Evolutionary conservation across 2,113 vertebrate genomes (phyloP), one percentile per base, ranked within the genome.

Genomic region (Callopanchax toddi): DNA sequence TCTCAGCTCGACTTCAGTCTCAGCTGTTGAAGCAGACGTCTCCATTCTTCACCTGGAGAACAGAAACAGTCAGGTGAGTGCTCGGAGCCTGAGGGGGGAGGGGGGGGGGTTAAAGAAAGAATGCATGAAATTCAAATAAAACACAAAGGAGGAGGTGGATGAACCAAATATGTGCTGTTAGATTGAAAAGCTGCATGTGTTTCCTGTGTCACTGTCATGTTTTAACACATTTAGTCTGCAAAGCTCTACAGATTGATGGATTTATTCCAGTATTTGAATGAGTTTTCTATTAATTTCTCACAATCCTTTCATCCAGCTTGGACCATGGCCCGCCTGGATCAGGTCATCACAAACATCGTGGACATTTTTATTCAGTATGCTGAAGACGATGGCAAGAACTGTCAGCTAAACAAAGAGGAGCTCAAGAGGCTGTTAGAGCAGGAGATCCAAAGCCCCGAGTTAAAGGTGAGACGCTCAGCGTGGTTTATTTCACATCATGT

Each of bases 301-400:
- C 45, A 49, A 8, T 12, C 6, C 51, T n/a, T 32, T 22, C 49
- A 0, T 45, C 25, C 60, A 86, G 68, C 23, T 67, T 48, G 23
- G 78, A 78, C 39, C 48, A 91, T 91, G 92, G 74, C 88, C 60
- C 87, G 81, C 18, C 61, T 93, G 60, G 91, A 91, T 29, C 36
- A 75, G 3, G 60, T 73, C 51, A 87, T 93, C 22, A 55, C 58
- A 4, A 75, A 74, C 49, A 80, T 91, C 5, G 87, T 89, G 43
- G 91, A 91, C 1, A 57, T 92, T 18, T 92, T 91, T 53, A 50
- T 86, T 64, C 74, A 91, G 21, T 90, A 90, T 15, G 77, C 86
- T 1, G 73, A 76, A 0, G 63, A 69, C 8, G 89, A 78, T 3
- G 76, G 83, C 23, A 73, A 76, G 29, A 89, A 90, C 43, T 5